These are phyloP conservation scores for Cinclus cinclus DNA, from an alignment of 2,113 vertebrate genomes.

Conservation along the genomic window DNA sequence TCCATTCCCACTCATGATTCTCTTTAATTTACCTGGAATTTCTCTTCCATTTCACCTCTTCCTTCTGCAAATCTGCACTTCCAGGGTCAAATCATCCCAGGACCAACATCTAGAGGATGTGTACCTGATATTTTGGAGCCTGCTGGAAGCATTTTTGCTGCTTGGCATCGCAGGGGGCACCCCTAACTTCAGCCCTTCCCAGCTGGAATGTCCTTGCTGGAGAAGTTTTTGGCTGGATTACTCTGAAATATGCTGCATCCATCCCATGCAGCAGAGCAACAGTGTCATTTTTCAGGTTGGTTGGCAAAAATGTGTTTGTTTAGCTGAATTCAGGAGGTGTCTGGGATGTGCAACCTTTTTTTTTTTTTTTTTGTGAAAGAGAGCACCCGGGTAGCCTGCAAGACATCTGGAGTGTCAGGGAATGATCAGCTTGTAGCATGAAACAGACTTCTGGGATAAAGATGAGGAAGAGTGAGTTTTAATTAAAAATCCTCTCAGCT, in stretches of 20 bases:
- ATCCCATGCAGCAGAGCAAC: accelerated
- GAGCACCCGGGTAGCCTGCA: background rate
- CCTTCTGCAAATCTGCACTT: background rate
- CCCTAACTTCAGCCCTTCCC: background rate
- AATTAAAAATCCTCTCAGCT: constrained; percentile 50
- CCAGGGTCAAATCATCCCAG: background rate
- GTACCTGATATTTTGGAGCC: too few species aligned
- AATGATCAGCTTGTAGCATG: background rate
- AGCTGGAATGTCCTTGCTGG: background rate
- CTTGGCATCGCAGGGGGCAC: accelerated
- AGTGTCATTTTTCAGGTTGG: background rate
- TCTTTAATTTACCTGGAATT: background rate
- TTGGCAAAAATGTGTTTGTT: background rate
- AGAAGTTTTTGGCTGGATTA: background rate
- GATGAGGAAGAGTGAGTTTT: constrained; percentile 11
- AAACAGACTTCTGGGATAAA: constrained; percentile 10
- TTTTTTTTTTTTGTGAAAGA: background rate
- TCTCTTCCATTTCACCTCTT: background rate
- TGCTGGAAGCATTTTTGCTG: background rate
- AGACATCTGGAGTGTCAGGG: background rate
- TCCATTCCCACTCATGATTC: background rate
- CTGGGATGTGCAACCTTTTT: background rate
- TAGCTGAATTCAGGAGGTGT: background rate
- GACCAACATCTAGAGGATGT: background rate
- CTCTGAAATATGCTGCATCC: accelerated